Conservation (phyloP, 2,888 invertebrate species). For the Physocephala rufipes region DNA sequence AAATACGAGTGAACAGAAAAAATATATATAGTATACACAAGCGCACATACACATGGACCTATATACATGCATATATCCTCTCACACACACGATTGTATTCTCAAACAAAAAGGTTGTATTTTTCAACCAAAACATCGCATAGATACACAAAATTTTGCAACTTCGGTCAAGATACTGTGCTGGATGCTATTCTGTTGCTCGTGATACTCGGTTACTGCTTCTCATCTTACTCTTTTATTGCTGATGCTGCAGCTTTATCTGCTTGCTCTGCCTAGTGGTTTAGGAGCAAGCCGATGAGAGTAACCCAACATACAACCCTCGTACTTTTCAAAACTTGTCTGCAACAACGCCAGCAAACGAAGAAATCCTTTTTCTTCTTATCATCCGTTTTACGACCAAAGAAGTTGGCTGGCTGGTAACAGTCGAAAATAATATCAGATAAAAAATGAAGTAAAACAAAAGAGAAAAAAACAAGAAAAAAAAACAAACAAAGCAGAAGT, state of each 20-base stretch:
- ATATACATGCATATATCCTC: too few species aligned
- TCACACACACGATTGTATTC: too few species aligned
- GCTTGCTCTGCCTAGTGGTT: too few species aligned
- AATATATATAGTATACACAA: neutral
- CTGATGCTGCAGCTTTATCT: too few species aligned
- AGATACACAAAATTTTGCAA: conserved; percentile 31
- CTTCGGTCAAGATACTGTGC: conserved; percentile 18
- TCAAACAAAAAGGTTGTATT: neutral
- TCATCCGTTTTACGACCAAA: neutral
- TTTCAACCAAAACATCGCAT: conserved; percentile 5
- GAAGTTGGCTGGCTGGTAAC: neutral
- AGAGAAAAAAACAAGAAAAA: neutral
- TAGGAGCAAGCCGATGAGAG: neutral
- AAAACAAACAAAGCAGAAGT: neutral
- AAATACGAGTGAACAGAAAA: neutral
- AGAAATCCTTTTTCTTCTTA: conserved; percentile 23
- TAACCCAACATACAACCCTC: too few species aligned
- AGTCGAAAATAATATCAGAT: neutral
- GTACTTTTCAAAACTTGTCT: conserved; percentile 13
- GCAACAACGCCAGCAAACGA: neutral
- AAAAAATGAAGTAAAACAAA: neutral
- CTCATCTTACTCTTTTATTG: too few species aligned
- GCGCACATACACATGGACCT: too few species aligned
- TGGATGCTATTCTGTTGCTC: neutral
- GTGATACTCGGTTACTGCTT: neutral